Percentiles rank a stretch among this genome's conserved stretches.
phyloP scores from a whole-genome alignment of 2,888 invertebrate species.

The Andrena haemorrhoa region DNA sequence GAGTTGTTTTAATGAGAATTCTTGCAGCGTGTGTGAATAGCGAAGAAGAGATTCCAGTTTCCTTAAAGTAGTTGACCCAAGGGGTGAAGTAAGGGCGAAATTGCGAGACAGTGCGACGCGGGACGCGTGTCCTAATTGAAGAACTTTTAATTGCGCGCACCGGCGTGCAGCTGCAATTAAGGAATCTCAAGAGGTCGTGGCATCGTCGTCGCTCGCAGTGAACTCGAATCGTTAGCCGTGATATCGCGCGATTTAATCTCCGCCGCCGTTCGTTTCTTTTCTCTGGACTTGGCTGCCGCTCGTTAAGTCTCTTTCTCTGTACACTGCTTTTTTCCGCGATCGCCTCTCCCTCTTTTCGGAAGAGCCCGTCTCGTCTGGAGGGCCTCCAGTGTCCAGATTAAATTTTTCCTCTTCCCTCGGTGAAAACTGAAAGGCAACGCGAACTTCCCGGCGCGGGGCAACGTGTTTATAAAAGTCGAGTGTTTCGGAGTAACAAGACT shows the following conservation, averaged over 20 bases:
- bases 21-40: background rate
- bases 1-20: background rate
- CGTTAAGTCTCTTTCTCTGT: slow-evolving; percentile 60
- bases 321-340: slow-evolving; percentile 37
- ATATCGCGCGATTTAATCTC: slow-evolving; percentile 71
- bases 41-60: slow-evolving; percentile 5
- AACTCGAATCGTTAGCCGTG: slow-evolving; percentile 61
- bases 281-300: slow-evolving; percentile 42
- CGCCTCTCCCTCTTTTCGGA: slow-evolving; percentile 22
- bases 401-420: background rate
- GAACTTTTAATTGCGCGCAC: slow-evolving; percentile 72
- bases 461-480: no score
- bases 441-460: background rate
- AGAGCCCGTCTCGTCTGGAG: background rate
- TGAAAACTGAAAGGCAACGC: background rate
- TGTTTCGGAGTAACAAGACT: no score
- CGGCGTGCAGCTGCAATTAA: slow-evolving; percentile 71
- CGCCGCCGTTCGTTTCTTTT: slow-evolving; percentile 49
- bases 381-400: slow-evolving; percentile 6
- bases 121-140: slow-evolving; percentile 66
- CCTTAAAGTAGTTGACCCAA: slow-evolving; percentile 7
- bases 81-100: slow-evolving; percentile 30
- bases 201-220: slow-evolving; percentile 42
- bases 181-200: slow-evolving; percentile 66
- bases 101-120: slow-evolving; percentile 48